A percentile compares a stretch with the other conserved stretches of the same genome.
These are phyloP conservation scores for Drosophila fulvimacula DNA, from an alignment of 2,888 invertebrate genomes.

Conservation along the genomic window DNA sequence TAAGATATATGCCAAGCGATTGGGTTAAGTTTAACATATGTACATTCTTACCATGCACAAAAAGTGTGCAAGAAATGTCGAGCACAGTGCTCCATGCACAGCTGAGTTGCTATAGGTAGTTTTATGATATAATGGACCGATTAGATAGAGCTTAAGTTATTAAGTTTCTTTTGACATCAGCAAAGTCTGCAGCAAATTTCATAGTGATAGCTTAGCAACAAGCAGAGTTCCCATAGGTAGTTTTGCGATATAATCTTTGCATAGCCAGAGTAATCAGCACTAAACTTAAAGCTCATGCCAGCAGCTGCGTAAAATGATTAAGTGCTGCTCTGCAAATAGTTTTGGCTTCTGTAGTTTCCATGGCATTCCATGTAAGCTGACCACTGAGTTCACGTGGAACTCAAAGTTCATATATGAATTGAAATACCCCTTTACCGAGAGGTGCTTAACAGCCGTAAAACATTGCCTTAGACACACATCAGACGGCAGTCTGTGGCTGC, in stretches of 20 bases:
- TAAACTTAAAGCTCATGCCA: too few relatives aligned
- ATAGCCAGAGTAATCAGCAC: too few relatives aligned
- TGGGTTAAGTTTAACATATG: neutral
- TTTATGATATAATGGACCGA: too few relatives aligned
- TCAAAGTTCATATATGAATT: neutral
- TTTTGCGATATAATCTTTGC: neutral
- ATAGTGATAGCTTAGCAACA: neutral
- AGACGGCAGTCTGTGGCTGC: slow-evolving; percentile 39
- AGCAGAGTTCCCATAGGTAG: neutral
- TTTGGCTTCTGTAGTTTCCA: neutral
- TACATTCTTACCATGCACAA: accelerated
- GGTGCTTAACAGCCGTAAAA: slow-evolving; percentile 6
- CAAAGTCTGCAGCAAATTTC: neutral
- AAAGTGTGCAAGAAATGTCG: neutral
- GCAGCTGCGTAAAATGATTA: too few relatives aligned
- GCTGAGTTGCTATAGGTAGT: neutral
- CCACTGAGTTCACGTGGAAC: neutral
- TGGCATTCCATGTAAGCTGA: neutral
- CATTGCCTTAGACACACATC: slow-evolving; percentile 37
- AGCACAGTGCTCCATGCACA: too few relatives aligned
- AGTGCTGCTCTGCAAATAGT: too few relatives aligned
- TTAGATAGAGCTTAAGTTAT: neutral
- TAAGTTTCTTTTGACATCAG: neutral
- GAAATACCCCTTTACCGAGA: neutral
- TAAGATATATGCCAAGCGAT: neutral